Evolutionary conservation across 2,113 vertebrate species (phyloP).

Genomic region (Microcebus murinus): DNA sequence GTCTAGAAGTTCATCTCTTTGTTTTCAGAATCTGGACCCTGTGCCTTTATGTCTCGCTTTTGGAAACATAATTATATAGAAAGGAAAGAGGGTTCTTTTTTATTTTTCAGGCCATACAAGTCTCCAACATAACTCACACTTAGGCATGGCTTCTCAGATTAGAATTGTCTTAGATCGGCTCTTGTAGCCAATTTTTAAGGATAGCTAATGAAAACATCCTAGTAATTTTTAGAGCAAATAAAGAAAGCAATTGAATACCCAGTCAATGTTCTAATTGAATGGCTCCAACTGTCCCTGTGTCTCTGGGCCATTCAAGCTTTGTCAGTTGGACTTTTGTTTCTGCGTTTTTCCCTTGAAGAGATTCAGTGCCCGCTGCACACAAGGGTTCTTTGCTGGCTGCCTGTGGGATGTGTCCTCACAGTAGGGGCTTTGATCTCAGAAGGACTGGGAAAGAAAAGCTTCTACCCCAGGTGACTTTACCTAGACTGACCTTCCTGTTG

Average conservation of each 20-base stretch:
- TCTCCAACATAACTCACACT: neutral
- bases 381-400: neutral
- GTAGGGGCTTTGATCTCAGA: neutral
- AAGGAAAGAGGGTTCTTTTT: neutral
- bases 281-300: neutral
- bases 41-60: too few relatives aligned
- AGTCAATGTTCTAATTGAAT: neutral
- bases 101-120: accelerated
- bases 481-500: neutral
- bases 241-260: neutral
- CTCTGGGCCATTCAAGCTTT: neutral
- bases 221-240: neutral
- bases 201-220: neutral
- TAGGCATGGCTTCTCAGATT: neutral
- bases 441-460: neutral
- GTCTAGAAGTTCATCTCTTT: neutral
- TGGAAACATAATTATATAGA: neutral
- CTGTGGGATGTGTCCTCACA: neutral
- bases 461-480: neutral
- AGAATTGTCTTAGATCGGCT: neutral
- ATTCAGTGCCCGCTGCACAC: neutral
- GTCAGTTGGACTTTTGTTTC: neutral
- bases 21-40: neutral
- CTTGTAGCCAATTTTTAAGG: neutral
- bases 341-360: neutral